Conservation (phyloP, 1,140 invertebrate genomes). For the Papilio polytes region DNA sequence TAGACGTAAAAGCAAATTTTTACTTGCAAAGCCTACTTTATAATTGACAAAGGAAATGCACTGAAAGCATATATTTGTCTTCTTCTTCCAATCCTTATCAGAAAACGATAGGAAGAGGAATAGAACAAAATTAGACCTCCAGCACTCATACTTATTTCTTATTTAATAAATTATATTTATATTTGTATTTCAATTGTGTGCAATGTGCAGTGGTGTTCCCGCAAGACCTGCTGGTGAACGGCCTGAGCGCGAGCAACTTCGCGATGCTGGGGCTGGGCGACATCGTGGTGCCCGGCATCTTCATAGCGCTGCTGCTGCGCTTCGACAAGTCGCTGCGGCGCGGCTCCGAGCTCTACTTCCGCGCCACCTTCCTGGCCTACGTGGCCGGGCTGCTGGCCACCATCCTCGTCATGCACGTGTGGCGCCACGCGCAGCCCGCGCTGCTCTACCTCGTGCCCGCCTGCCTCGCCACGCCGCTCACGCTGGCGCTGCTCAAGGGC, state of each 20-base stretch:
- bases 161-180: neutral
- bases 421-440: slow-evolving; percentile 99
- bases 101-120: too few relatives aligned
- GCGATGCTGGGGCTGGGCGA: slow-evolving; percentile 99
- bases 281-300: slow-evolving; percentile 99
- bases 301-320: slow-evolving; percentile 97
- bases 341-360: slow-evolving; percentile 96
- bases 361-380: slow-evolving; percentile 97
- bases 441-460: slow-evolving; percentile 98
- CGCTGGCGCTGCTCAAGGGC: slow-evolving; percentile 94
- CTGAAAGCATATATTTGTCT: too few relatives aligned
- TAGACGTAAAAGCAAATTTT: too few relatives aligned
- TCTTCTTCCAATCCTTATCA: too few relatives aligned
- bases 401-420: slow-evolving; percentile 99
- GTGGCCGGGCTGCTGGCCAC: slow-evolving; percentile 96
- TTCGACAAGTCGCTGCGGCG: slow-evolving; percentile 97
- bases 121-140: too few relatives aligned
- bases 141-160: too few relatives aligned
- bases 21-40: too few relatives aligned
- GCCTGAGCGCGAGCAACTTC: slow-evolving; percentile 96
- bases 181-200: too few relatives aligned
- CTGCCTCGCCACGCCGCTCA: slow-evolving; percentile 95
- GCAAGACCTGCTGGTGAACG: slow-evolving; percentile 97
- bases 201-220: slow-evolving; percentile 96
- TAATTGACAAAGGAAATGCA: too few relatives aligned